Evolutionary conservation across 1,140 invertebrate species (phyloP), one percentile per base, ranked within the genome.

Genomic region (Euura saliciscinereae): DNA sequence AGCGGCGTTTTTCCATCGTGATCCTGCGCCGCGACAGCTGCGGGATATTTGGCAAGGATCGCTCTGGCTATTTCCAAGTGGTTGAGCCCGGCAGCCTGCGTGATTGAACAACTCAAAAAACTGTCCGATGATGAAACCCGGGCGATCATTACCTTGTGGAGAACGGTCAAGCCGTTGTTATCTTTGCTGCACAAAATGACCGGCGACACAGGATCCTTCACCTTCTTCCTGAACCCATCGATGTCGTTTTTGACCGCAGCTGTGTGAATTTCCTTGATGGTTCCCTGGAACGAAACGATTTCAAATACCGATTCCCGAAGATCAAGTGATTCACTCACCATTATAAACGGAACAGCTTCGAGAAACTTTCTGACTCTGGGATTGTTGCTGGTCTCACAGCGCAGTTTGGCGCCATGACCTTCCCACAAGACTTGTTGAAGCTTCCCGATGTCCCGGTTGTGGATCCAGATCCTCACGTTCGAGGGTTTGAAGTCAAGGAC

Each of bases 381-480:
- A 87, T 95, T 94, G 79, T 93, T 96, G 82, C 94, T 95, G 2
- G 95, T 95, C 82, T 97, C 95, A 74, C 92, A 91, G 67, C 94
- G 89, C 3, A 97, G 88, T 73, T 93, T 92, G 65, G 92, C 88
- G 6, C 96, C 96, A 79, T 96, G 93, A 0, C 96, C 96, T 78
- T 95, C 94, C 93, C 95, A 96, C 8, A 98, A 88, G 2, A 97
- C 93, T 79, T 94, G 92, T 80, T 96, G 94, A 66, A 97, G 85
- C 78, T 94, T 93, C 28, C 90, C 90, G 79, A 97, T 89, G 84
- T 97, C 94, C 81, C 93, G 91, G 82, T 97, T 96, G 82, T 97
- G 94, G 75, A 97, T 96, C 95, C 96, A 97, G 87, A 96, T 96
- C 73, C 95, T 89, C 74, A 97, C 96, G 78, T 96, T 96, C 65